Evolutionary conservation across 2,797 vertebrate species (phyloP), one percentile per base, ranked within the genome.

Genomic region (Decapterus maruadsi): DNA sequence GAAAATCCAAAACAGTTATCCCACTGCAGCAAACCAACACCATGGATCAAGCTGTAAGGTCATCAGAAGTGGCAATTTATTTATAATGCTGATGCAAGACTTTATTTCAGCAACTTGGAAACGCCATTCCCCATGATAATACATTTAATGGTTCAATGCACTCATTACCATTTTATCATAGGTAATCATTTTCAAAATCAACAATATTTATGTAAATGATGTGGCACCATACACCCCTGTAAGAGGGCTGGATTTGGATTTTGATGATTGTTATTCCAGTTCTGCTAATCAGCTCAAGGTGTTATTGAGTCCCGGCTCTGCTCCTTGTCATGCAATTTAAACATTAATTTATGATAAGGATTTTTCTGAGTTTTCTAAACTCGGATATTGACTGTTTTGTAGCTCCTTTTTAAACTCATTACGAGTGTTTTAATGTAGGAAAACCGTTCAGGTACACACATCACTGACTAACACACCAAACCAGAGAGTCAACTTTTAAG

Each of bases 41-140:
- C 16, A 45, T 74, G 68, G 78, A 80, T 82, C 71, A 65, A 66
- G 66, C 77, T 75, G 59, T 16, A n/a, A 81, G 56, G 75, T 83
- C 71, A 71, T 36, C n/a, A 61, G 42, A 54, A 75, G 56, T 42
- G 53, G 19, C 75, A 65, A 42, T 84, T 71, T 78, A 46, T 83
- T 73, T 64, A 70, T 51, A 70, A 48, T 60, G 83, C 85, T 83
- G 70, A 85, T 19, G 51, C 65, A 75, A 40, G 56, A 42, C 54
- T 87, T 86, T 78, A 56, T 51, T 54, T 48, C 19, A 14, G 36
- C 40, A 12, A 61, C 43, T 57, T 48, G 53, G 48, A 34, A 36
- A 34, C 4, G n/a, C 42, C 43, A 3, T 34, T 5, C 42, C 64
- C 71, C 20, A 0, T 66, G 77, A 74, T 48, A 55, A 34, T 40